Base-by-base conservation (phyloP, 2,797 vertebrate species). In the Halcyon leucocephala region DNA sequence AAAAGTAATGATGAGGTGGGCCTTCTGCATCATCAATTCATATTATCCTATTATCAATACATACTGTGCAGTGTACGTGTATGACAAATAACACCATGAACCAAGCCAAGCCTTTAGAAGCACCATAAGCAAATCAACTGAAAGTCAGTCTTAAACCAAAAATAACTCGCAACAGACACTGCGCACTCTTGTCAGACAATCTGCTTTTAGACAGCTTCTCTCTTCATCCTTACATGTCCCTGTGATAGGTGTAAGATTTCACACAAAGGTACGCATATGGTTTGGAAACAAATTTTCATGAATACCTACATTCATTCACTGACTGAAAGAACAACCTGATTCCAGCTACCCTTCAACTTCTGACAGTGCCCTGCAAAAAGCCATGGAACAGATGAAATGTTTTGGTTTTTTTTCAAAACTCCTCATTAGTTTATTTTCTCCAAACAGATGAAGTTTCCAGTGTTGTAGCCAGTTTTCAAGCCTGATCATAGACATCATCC, bases 301-400 rank as follows among this genome's bases (percentile, higher is more conserved):
- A 97, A 90, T 70, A 78, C 61, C 90, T 97, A 93, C 95, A 95
- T 95, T 97, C 82, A 96, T 96, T 97, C 95, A 97, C 89, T 61
- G 28, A 66, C 79, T 81, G 41, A 91, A 71, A 55, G 46, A 14
- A 65, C 26, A 51, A 52, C 6, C 12, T 3, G 10, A 81, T 14
- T 66, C 25, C 35, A 70, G 95, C 94, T 86, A 93, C 92, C 92
- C 96, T 96, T 95, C 97, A 94, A 97, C 97, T 97, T 98, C 97
- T 97, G 97, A 98, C 98, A 99, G 98, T 93, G 98, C 98, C 98
- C 99, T 99, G 98, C 96, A 98, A 98, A 98, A 98, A 98, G 98
- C 98, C 99, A 98, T 98, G 98, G 98, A 98, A 98, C 98, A 99
- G 98, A 98, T 98, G 97, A 98, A 97, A 9, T 5, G 14, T 26